Conservation (phyloP, 2,113 vertebrate species). For the Corvus moneduloides region DNA sequence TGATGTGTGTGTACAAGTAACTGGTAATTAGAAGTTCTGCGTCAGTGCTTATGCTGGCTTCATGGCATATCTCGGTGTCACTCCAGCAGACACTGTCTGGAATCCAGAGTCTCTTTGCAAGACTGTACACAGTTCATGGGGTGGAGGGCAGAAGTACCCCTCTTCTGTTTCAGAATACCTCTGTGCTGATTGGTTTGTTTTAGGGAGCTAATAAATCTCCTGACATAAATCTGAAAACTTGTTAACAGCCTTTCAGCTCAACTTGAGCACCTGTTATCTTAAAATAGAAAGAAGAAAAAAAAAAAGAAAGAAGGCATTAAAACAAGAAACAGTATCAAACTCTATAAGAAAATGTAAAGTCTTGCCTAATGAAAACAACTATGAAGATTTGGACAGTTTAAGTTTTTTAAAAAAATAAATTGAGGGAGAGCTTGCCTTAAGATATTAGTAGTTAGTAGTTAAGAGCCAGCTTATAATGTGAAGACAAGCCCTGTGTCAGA, state of each 20-base stretch:
- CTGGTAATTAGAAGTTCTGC: background rate
- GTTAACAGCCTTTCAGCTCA: background rate
- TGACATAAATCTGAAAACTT: background rate
- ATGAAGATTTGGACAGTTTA: background rate
- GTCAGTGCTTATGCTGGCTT: background rate
- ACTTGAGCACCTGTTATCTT: background rate
- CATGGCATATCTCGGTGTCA: background rate
- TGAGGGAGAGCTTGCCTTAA: background rate
- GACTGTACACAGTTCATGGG: background rate
- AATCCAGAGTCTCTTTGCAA: background rate
- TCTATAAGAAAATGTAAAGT: background rate
- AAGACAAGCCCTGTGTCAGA: background rate
- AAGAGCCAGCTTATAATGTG: background rate
- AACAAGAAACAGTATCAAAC: background rate
- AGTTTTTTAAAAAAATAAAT: background rate
- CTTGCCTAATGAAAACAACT: background rate
- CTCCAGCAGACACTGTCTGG: background rate
- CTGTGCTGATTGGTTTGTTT: background rate
- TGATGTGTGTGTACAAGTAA: background rate
- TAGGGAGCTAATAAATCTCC: background rate
- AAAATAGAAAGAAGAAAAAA: background rate
- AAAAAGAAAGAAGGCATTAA: background rate
- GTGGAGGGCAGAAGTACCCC: accelerated
- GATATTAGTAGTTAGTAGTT: background rate
- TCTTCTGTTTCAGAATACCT: background rate